phyloP scores from a whole-genome alignment of 2,888 invertebrate genomes.

The Embidobia sp. region DNA sequence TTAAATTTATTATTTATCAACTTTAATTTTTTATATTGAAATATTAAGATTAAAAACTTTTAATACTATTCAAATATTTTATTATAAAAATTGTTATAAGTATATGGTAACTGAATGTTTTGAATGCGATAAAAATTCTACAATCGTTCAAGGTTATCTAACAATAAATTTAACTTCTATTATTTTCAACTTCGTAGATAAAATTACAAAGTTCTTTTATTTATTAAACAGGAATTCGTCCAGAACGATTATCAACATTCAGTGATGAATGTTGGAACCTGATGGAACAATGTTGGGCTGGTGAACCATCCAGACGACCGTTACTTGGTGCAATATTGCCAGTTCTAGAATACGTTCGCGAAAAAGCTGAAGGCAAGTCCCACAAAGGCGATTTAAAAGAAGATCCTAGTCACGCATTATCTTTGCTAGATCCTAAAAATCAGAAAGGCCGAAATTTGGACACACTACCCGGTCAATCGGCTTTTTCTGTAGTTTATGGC shows the following conservation, averaged over 20 bases:
- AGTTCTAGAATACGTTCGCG: slow-evolving; percentile 81
- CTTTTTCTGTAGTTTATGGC: too few species aligned
- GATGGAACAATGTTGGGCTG: slow-evolving; percentile 93
- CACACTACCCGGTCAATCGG: too few species aligned
- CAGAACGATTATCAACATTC: slow-evolving; percentile 89
- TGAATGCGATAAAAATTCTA: too few species aligned
- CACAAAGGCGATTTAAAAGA: slow-evolving; percentile 68
- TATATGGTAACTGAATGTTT: too few species aligned
- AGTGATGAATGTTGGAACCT: slow-evolving; percentile 91
- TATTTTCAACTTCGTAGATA: not conserved
- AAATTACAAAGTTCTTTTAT: not conserved
- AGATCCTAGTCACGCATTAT: slow-evolving; percentile 72
- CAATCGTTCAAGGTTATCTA: too few species aligned
- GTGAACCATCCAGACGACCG: slow-evolving; percentile 88
- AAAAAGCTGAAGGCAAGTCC: slow-evolving; percentile 77
- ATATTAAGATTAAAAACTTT: too few species aligned
- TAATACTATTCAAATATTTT: too few species aligned
- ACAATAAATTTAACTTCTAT: too few species aligned
- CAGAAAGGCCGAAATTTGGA: slow-evolving; percentile 62
- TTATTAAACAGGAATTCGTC: slow-evolving; percentile 86
- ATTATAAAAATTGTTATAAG: too few species aligned
- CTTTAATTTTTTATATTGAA: too few species aligned
- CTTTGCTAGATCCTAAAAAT: slow-evolving; percentile 77
- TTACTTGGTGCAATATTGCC: slow-evolving; percentile 90
- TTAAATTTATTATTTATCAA: too few species aligned